These are phyloP conservation scores for Drosophila maculinotata DNA, from an alignment of 2,888 invertebrate species.

Conservation along the genomic window DNA sequence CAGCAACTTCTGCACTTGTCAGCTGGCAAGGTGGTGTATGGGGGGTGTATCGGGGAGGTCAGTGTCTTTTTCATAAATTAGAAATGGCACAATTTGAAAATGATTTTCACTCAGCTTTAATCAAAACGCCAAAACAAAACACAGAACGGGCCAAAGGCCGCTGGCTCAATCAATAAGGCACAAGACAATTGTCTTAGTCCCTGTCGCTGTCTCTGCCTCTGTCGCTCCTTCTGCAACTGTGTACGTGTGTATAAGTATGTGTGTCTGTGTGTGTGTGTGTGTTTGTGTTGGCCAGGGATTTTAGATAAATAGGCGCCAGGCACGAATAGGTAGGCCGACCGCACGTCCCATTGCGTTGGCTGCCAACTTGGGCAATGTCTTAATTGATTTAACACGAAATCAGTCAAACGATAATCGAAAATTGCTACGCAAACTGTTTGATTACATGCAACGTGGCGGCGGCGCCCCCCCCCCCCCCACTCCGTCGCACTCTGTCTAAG, in stretches of 20 bases:
- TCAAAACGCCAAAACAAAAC: constrained; percentile 43
- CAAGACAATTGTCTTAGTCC: constrained; percentile 48
- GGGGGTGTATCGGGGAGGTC: background rate
- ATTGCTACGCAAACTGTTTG: constrained; percentile 81
- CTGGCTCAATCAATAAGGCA: constrained; percentile 63
- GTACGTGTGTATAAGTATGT: constrained; percentile 10
- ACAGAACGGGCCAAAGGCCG: constrained; percentile 17
- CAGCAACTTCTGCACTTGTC: constrained; percentile 71
- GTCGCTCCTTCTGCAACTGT: background rate
- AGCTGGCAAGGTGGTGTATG: constrained; percentile 43
- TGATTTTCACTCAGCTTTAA: constrained; percentile 45
- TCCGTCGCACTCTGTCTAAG: background rate
- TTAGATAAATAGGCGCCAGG: constrained; percentile 71
- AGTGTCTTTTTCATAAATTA: constrained; percentile 67
- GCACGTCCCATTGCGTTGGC: constrained; percentile 52
- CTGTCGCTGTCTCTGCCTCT: constrained; percentile 2
- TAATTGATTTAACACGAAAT: constrained; percentile 81
- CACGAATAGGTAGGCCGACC: constrained; percentile 59
- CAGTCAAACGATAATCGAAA: constrained; percentile 81
- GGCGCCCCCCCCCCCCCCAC: background rate
- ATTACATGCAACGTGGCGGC: constrained; percentile 74
- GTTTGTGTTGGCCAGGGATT: constrained; percentile 58
- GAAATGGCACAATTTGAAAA: constrained; percentile 65
- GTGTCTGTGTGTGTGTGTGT: constrained; percentile 17
- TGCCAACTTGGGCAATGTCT: constrained; percentile 69